These are phyloP conservation scores for Ivindomyrus marchei DNA, from an alignment of 2,113 vertebrate genomes.

Conservation along the genomic window DNA sequence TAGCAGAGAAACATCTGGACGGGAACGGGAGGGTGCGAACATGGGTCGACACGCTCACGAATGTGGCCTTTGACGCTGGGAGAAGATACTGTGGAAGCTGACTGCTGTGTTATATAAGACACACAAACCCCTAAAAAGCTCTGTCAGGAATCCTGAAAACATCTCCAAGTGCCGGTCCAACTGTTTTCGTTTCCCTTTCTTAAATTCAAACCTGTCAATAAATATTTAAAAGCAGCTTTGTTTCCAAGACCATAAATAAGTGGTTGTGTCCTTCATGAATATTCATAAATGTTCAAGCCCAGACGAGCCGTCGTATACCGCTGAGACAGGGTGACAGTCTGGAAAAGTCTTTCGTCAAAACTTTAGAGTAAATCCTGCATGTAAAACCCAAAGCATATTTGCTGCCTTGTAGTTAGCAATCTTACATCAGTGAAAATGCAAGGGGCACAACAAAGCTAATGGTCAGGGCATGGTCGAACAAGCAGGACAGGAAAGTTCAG, in stretches of 20 bases:
- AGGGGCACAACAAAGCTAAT: background rate
- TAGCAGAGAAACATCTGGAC: conserved; percentile 52
- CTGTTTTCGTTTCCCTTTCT: background rate
- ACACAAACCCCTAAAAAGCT: background rate
- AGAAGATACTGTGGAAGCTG: background rate
- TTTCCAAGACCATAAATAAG: background rate
- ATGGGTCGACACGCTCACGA: background rate
- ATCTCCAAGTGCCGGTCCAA: background rate
- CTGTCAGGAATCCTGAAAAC: background rate
- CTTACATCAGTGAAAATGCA: background rate
- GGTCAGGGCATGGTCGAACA: background rate
- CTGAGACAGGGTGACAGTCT: background rate
- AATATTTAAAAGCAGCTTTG: background rate
- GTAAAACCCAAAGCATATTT: background rate
- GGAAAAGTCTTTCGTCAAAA: background rate
- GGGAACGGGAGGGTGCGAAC: background rate
- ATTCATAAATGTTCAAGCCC: background rate
- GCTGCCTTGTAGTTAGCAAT: background rate
- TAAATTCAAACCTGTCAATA: conserved; percentile 4
- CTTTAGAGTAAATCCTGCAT: background rate
- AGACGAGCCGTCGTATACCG: background rate
- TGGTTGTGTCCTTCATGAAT: background rate
- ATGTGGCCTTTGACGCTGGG: background rate
- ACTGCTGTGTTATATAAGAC: background rate
- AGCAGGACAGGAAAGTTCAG: background rate